These are phyloP conservation scores for Uromys caudimaculatus DNA, from an alignment of 2,797 vertebrate species.

Conservation along the genomic window DNA sequence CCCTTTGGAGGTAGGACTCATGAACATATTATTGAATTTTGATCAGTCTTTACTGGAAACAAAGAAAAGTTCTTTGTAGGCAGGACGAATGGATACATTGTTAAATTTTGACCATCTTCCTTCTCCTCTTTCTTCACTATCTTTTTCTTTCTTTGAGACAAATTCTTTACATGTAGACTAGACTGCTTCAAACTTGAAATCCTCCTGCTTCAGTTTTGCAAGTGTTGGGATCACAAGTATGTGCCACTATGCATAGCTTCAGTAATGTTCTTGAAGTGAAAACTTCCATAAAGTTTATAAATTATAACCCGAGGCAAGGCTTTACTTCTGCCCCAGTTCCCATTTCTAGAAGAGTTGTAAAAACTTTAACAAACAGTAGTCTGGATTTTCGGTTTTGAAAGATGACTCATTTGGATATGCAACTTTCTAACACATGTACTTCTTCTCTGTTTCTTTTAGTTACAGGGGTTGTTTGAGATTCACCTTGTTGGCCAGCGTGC, in stretches of 20 bases:
- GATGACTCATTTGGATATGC: background rate
- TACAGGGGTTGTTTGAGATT: constrained; percentile 2
- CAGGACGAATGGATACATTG: background rate
- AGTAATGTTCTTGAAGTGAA: background rate
- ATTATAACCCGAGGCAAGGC: background rate
- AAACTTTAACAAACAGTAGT: constrained; percentile 47
- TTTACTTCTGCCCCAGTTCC: background rate
- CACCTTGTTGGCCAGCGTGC: background rate
- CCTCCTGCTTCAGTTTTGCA: background rate
- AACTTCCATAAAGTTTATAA: background rate
- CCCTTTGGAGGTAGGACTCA: background rate
- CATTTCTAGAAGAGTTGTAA: background rate
- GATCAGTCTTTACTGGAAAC: background rate
- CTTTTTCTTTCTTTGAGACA: background rate
- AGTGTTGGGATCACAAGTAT: background rate
- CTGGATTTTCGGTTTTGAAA: constrained; percentile 13
- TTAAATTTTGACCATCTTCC: background rate
- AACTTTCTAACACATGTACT: background rate
- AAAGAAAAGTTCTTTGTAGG: constrained; percentile 7
- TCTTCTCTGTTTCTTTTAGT: constrained; percentile 39
- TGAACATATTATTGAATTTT: background rate
- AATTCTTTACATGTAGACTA: background rate
- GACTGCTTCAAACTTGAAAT: background rate
- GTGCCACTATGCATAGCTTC: no score
- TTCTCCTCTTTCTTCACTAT: background rate